These are phyloP conservation scores for Bubo blakistoni DNA, from an alignment of 2,113 vertebrate genomes.

Conservation along the genomic window DNA sequence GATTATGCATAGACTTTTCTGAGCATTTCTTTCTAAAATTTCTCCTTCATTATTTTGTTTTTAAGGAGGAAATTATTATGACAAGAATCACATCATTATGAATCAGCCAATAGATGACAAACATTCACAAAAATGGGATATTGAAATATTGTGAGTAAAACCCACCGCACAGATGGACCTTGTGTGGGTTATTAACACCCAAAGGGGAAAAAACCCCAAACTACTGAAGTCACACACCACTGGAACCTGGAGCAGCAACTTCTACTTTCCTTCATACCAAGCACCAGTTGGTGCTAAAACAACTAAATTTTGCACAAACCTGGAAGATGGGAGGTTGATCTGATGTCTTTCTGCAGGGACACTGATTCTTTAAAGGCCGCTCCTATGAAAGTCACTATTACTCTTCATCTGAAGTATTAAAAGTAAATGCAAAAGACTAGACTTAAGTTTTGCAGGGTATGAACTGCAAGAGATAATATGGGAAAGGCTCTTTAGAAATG, in stretches of 20 bases:
- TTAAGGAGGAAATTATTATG: slow-evolving; percentile 77
- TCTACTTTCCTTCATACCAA: not conserved
- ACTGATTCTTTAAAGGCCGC: not conserved
- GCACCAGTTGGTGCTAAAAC: not conserved
- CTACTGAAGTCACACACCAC: slow-evolving; percentile 49
- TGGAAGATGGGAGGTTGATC: not conserved
- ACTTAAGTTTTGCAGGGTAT: not conserved
- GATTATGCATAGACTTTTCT: not conserved
- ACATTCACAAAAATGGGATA: slow-evolving; percentile 78
- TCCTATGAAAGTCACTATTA: not conserved
- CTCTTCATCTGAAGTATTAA: not conserved
- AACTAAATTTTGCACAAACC: not conserved
- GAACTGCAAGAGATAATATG: not conserved
- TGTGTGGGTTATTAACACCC: not conserved
- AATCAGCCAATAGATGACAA: slow-evolving; percentile 56
- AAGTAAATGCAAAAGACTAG: not conserved
- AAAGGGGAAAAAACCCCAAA: not conserved
- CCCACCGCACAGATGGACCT: not conserved
- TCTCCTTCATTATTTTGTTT: slow-evolving; percentile 13
- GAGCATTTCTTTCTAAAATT: not conserved
- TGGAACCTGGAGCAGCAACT: slow-evolving; percentile 1
- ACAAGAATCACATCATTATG: slow-evolving; percentile 77
- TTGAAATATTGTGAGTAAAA: slow-evolving; percentile 74
- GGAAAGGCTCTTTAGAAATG: not conserved
- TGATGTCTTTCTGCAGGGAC: not conserved